phyloP scores from a whole-genome alignment of 2,113 vertebrate genomes.

The Typhlomys cinereus region DNA sequence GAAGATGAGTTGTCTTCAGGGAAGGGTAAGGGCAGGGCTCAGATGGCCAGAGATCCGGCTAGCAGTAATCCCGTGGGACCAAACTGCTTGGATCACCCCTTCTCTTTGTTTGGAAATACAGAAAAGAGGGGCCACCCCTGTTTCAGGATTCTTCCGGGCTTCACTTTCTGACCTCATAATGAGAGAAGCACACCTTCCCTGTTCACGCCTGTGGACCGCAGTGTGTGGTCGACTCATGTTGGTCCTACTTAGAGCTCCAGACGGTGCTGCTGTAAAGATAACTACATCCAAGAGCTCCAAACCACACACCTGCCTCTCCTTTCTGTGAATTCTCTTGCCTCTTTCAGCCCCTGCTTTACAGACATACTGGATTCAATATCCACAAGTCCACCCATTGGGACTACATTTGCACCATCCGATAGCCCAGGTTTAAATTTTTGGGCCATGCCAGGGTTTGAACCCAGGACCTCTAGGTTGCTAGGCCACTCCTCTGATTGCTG shows the following conservation, averaged over 20 bases:
- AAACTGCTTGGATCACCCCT: not conserved
- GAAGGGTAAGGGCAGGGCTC: not conserved
- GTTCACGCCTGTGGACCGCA: not conserved
- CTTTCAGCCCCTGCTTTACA: not conserved
- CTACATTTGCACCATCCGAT: not conserved
- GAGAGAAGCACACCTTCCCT: no score
- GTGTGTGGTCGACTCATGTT: not conserved
- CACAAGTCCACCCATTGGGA: not conserved
- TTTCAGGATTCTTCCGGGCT: not conserved
- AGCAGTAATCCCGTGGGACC: not conserved
- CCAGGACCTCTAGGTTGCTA: no score
- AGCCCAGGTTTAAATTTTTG: constrained; percentile 17
- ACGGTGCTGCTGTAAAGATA: not conserved
- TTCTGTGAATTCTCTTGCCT: not conserved
- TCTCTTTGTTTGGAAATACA: not conserved
- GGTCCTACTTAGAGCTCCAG: not conserved
- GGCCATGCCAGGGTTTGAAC: no score
- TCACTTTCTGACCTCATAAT: not conserved
- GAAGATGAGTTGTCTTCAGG: not conserved
- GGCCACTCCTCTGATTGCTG: no score
- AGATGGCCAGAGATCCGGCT: not conserved
- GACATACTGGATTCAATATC: not conserved
- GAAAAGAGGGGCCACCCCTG: not conserved
- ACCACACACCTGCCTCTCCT: no score
- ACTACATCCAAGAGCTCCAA: not conserved